Evolutionary conservation across 2,888 invertebrate species (phyloP).

Genomic region (Mystacides longicornis): DNA sequence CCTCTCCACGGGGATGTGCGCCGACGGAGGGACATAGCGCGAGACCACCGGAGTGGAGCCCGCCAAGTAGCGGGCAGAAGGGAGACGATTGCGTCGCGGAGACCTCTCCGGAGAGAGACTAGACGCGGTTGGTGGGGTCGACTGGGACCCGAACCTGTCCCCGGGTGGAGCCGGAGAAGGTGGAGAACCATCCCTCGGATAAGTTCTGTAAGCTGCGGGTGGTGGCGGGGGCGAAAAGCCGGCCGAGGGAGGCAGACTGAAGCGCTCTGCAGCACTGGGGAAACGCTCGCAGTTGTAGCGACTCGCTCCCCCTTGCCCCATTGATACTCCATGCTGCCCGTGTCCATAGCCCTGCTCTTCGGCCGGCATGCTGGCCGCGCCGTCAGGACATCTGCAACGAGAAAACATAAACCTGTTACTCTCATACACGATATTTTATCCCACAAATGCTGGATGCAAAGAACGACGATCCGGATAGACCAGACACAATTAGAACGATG

Average conservation of each 20-base stretch:
- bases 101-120: slow-evolving; percentile 50
- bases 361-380: slow-evolving; percentile 56
- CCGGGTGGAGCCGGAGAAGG: slow-evolving; percentile 50
- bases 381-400: slow-evolving; percentile 57
- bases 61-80: slow-evolving; percentile 28
- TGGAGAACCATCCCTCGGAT: slow-evolving; percentile 34
- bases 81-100: slow-evolving; percentile 63
- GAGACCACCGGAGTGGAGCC: slow-evolving; percentile 34
- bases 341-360: slow-evolving; percentile 31
- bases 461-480: no score
- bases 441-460: no score
- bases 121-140: slow-evolving; percentile 56
- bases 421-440: no score
- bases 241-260: slow-evolving; percentile 42
- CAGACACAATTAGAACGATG: no score
- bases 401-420: no score
- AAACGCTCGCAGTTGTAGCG: slow-evolving; percentile 50
- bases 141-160: slow-evolving; percentile 36
- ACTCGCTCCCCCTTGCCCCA: slow-evolving; percentile 24
- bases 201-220: slow-evolving; percentile 34
- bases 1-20: slow-evolving; percentile 64
- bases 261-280: slow-evolving; percentile 47
- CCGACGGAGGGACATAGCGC: slow-evolving; percentile 60
- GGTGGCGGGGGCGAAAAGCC: slow-evolving; percentile 36
- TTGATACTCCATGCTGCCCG: slow-evolving; percentile 29